Evolutionary conservation across 2,888 invertebrate genomes (phyloP).

Genomic region (Tetranychus piercei): DNA sequence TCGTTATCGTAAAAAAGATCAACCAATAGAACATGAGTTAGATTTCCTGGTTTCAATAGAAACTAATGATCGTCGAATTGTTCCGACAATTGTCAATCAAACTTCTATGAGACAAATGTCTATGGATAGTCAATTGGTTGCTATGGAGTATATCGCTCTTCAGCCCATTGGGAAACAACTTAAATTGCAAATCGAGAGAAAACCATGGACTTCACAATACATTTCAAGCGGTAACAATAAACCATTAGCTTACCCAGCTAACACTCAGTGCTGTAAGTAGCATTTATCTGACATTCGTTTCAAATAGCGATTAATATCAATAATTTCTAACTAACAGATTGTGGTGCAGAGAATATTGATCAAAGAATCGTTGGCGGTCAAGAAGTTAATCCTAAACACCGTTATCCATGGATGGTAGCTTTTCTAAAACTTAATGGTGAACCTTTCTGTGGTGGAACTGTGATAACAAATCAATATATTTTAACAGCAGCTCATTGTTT

Average conservation of each 20-base stretch:
- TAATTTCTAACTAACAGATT: slow-evolving; percentile 3
- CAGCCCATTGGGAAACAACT: neutral
- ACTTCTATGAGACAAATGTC: neutral
- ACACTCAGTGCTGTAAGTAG: neutral
- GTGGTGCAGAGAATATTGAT: slow-evolving; percentile 16
- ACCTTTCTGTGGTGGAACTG: slow-evolving; percentile 16
- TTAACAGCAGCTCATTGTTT: slow-evolving; percentile 16
- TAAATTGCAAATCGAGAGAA: neutral
- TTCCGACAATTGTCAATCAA: neutral
- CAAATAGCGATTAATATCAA: neutral
- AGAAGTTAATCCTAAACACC: slow-evolving; percentile 16
- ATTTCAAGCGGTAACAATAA: neutral
- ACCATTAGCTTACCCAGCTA: neutral
- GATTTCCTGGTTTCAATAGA: neutral
- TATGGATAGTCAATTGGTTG: neutral
- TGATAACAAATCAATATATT: slow-evolving; percentile 12
- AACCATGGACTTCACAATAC: neutral
- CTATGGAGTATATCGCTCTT: neutral
- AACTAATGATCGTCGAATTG: neutral
- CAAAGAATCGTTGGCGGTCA: slow-evolving; percentile 16
- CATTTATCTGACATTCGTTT: neutral
- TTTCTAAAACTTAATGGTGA: neutral
- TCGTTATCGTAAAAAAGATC: neutral
- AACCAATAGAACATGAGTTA: neutral
- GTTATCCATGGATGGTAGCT: slow-evolving; percentile 17